Percentiles rank a stretch among this genome's conserved stretches.
These are phyloP conservation scores for Setophaga petechia DNA, from an alignment of 2,113 vertebrate species.

Conservation along the genomic window DNA sequence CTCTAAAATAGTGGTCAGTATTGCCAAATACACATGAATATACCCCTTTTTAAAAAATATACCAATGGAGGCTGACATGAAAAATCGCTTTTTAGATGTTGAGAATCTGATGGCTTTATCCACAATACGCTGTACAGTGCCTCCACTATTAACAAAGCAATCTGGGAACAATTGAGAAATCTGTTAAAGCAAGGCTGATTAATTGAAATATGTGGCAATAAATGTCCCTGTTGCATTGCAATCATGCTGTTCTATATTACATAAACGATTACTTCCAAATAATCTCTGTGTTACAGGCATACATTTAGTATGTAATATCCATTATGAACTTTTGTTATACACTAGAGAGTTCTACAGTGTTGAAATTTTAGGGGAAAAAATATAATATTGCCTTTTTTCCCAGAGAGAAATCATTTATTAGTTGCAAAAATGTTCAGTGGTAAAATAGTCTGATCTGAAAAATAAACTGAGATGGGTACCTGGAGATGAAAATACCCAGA, in stretches of 20 bases:
- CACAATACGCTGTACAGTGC: not conserved
- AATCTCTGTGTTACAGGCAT: not conserved
- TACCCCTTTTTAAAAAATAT: not conserved
- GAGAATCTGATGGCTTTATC: not conserved
- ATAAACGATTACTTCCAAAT: slow-evolving; percentile 1
- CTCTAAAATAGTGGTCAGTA: not conserved
- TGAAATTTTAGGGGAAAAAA: not conserved
- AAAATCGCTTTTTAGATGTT: not conserved
- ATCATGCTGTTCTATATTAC: not conserved
- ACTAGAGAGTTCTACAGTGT: not conserved
- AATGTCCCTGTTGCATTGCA: not conserved
- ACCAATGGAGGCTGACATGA: not conserved
- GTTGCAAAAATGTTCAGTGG: not conserved
- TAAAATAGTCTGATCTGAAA: not conserved
- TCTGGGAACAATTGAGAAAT: not conserved
- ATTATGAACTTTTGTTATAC: not conserved
- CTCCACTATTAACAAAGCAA: not conserved
- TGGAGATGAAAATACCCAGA: not conserved
- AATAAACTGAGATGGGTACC: not conserved
- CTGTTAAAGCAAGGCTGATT: slow-evolving; percentile 8
- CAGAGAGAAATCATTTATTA: not conserved
- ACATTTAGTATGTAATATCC: not conserved
- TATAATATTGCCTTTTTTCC: not conserved
- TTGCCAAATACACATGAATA: not conserved
- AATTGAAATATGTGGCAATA: slow-evolving; percentile 18